Base-by-base conservation (phyloP, 2,797 vertebrate genomes). In the Danio choprae region DNA sequence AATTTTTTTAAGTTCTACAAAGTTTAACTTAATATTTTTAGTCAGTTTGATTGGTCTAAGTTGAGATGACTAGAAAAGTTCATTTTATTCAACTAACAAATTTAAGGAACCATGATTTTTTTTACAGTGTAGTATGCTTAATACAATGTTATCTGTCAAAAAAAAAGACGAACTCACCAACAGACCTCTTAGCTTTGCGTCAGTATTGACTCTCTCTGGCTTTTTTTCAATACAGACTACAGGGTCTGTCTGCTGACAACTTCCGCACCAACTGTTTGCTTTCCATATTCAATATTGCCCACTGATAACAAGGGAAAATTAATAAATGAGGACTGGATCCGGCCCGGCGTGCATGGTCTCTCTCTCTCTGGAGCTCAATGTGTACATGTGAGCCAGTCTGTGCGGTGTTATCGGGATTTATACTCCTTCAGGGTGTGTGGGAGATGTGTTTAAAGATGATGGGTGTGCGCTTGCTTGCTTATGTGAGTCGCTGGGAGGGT, bases 251-350 rank as follows among this genome's bases (percentile, higher is more conserved):
- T 69, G 75, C 82, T 81, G 81, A 56, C 48, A 15, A 20, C 74
- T 12, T 50, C 16, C 41, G n/a, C 59, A 9, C 18, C 46, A 65
- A 13, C 62, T 81, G 79, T 84, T 84, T 84, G 70, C 74, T 69
- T 65, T 84, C 76, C 18, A 76, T 90, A 88, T 85, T 90, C 86
- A 88, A 91, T 89, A 89, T 85, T 87, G 87, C 87, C 82, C 0
- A 29, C 79, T 82, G 88, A 91, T 91, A 89, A 50, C 43, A 5
- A 91, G 85, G 85, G 87, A 88, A 92, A 87, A 89, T 91, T 87
- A 92, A 91, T 90, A 91, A 88, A 86, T 79, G 82, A 60, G 55
- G 40, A 36, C 29, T 69, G 46, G 43, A 48, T 80, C 70, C 55
- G 53, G n/a, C 4, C 43, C 44, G 36, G 3, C 3, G 2, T 13